Conservation (phyloP, 2,113 vertebrate genomes). For the Sceloporus undulatus region DNA sequence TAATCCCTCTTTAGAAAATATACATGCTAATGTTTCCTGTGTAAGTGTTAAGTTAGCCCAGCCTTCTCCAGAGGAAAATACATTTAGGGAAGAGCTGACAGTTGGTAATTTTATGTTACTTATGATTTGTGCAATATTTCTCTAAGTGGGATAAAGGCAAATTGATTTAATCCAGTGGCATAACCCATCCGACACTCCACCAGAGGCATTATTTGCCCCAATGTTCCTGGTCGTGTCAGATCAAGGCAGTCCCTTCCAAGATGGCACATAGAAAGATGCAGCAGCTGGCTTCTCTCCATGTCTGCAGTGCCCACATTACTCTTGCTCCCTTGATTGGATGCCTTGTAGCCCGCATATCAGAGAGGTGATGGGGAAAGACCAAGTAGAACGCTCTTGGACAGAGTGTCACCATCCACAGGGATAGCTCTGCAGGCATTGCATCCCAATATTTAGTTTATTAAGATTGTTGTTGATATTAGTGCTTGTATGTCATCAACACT, state of each 20-base stretch:
- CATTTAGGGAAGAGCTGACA: not conserved
- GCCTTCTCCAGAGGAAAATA: conserved; percentile 10
- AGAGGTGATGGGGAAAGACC: not conserved
- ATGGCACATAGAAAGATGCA: not conserved
- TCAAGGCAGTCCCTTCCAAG: too few species aligned
- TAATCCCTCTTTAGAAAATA: conserved; percentile 6
- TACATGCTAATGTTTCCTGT: not conserved
- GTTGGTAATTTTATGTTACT: not conserved
- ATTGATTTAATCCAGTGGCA: not conserved
- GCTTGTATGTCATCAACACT: not conserved
- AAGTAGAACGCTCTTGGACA: not conserved
- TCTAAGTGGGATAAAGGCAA: not conserved
- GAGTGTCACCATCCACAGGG: not conserved
- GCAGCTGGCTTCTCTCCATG: not conserved
- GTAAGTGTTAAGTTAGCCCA: conserved; percentile 33
- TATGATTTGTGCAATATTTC: conserved; percentile 9
- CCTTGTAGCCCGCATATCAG: not conserved
- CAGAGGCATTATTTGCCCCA: not conserved
- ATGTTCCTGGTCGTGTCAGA: not conserved
- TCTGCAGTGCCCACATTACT: not conserved
- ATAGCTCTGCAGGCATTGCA: not conserved
- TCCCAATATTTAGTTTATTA: not conserved
- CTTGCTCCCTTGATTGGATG: not conserved
- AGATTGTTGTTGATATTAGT: too few species aligned
- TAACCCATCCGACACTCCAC: not conserved